phyloP scores from a whole-genome alignment of 2,797 vertebrate genomes.

The Ceryle rudis region DNA sequence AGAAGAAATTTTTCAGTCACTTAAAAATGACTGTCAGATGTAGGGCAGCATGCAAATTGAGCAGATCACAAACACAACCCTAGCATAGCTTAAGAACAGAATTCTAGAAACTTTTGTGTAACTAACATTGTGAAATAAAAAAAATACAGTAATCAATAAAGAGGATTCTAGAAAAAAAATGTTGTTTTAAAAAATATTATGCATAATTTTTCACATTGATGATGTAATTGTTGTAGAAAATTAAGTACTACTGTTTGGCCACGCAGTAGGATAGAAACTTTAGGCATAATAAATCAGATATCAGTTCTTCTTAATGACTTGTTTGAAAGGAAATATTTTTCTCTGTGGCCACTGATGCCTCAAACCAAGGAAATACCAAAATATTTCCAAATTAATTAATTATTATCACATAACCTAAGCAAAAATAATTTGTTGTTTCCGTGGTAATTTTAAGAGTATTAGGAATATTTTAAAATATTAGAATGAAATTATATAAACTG shows the following conservation, averaged over 20 bases:
- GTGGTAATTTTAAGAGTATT: not conserved
- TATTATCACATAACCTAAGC: not conserved
- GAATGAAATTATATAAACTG: not conserved
- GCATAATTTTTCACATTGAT: not conserved
- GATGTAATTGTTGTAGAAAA: not conserved
- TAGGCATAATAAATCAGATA: not conserved
- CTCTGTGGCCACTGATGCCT: not conserved
- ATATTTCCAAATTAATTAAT: not conserved
- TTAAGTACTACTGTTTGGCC: not conserved
- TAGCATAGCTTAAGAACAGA: not conserved
- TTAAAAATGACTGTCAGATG: conserved; percentile 55
- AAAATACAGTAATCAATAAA: not conserved
- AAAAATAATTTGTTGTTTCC: not conserved
- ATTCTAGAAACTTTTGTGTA: not conserved
- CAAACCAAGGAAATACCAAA: not conserved
- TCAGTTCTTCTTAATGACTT: not conserved
- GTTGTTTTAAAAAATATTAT: not conserved
- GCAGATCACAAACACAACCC: not conserved
- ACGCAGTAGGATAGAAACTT: not conserved
- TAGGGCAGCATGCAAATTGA: conserved; percentile 12
- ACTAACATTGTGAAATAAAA: not conserved
- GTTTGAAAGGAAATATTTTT: not conserved
- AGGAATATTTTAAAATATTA: not conserved
- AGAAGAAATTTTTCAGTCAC: conserved; percentile 27
- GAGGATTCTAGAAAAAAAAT: not conserved